A percentile compares a stretch with the other conserved stretches of the same genome.
phyloP scores from a whole-genome alignment of 2,113 vertebrate species.

The Circaetus cinerascens region DNA sequence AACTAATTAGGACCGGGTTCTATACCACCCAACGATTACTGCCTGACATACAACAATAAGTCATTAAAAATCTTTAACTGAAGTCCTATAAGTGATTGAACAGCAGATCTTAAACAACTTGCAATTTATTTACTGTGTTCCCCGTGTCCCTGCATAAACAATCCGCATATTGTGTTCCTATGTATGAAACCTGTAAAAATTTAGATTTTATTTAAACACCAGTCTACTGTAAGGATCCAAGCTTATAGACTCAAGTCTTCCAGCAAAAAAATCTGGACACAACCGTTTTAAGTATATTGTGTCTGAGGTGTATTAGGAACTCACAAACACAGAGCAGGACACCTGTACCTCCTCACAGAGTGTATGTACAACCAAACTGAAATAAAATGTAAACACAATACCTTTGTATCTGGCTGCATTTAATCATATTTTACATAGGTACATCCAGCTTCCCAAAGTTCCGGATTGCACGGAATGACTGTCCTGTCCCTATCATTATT shows the following conservation, averaged over 20 bases:
- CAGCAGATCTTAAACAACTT: background rate
- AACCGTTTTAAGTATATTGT: background rate
- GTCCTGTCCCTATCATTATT: background rate
- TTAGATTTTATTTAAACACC: background rate
- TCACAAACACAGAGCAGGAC: background rate
- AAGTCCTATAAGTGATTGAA: background rate
- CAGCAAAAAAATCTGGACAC: background rate
- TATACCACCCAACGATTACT: background rate
- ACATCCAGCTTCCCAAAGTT: background rate
- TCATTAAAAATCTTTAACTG: background rate
- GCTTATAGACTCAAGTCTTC: background rate
- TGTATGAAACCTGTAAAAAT: background rate
- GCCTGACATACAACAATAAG: background rate
- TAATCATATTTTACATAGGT: background rate
- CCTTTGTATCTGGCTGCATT: background rate
- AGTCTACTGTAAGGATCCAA: background rate
- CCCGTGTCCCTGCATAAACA: background rate
- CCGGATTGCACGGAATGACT: accelerated
- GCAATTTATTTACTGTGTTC: background rate
- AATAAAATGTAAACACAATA: background rate
- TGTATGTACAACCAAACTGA: background rate
- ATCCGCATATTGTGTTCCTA: background rate
- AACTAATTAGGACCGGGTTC: background rate
- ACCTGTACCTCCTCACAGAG: background rate
- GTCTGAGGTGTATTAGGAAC: background rate